Conservation (phyloP, 1,140 invertebrate genomes). For the Drosophila navojoa region DNA sequence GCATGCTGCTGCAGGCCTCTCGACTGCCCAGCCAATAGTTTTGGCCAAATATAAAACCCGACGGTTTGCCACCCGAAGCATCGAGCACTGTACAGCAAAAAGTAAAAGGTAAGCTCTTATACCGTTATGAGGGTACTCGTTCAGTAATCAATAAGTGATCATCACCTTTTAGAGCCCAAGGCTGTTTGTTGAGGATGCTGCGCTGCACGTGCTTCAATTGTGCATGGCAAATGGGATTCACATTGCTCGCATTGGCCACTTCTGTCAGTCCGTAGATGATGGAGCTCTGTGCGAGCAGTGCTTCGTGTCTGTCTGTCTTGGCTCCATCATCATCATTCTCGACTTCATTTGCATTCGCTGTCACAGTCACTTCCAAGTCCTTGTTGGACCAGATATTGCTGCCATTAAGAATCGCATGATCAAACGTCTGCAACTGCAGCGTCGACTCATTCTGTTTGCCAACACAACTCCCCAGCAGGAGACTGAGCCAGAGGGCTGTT, state of each 20-base stretch:
- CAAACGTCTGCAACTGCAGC: slow-evolving; percentile 6
- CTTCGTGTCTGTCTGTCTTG: slow-evolving; percentile 1
- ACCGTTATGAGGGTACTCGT: slow-evolving; percentile 12
- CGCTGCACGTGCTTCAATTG: slow-evolving; percentile 71
- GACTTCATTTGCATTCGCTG: not conserved
- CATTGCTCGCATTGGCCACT: slow-evolving; percentile 62
- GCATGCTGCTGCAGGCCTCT: slow-evolving; percentile 61
- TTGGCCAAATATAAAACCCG: slow-evolving; percentile 80
- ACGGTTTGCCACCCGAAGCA: slow-evolving; percentile 71
- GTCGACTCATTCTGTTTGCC: slow-evolving; percentile 43
- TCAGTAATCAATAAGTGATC: no score
- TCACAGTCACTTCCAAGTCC: slow-evolving; percentile 10
- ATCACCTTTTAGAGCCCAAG: slow-evolving; percentile 83
- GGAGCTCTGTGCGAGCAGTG: slow-evolving; percentile 56
- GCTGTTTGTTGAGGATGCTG: slow-evolving; percentile 69
- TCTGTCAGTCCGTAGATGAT: slow-evolving; percentile 71
- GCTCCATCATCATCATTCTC: not conserved
- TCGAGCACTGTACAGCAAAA: slow-evolving; percentile 64
- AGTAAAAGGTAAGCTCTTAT: slow-evolving; percentile 1
- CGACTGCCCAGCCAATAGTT: slow-evolving; percentile 83
- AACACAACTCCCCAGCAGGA: not conserved
- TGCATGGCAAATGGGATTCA: slow-evolving; percentile 61
- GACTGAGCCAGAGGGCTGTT: slow-evolving; percentile 1
- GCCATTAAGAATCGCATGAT: slow-evolving; percentile 35
- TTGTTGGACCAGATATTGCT: slow-evolving; percentile 32